Evolutionary conservation across 2,797 vertebrate species (phyloP), one percentile per base, ranked within the genome.

Genomic region (Megalops cyprinoides): DNA sequence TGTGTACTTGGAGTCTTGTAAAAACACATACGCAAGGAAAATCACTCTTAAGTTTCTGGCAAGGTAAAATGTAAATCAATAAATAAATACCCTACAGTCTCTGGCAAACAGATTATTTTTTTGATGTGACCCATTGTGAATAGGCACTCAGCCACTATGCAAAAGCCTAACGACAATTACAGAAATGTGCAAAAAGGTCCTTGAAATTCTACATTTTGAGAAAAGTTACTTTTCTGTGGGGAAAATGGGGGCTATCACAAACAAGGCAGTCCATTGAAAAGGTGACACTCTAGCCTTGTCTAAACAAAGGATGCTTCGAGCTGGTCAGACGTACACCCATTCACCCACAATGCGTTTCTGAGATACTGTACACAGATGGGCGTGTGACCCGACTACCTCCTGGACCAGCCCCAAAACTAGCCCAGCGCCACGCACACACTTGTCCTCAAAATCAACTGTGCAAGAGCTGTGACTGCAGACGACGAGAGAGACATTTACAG

Each of bases 341-440:
- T 53, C 73, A 71, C 67, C 73, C 73, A 15, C 46, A 28, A n/a
- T 75, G 23, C 42, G 18, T 48, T n/a, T 28, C 8, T 73, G 78
- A n/a, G 37, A 79, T 67, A n/a, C n/a, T 44, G 67, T n/a, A 39
- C 67, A 73, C 65, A 73, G 51, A 31, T 25, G 78, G 62, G 78
- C n/a, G 31, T 74, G 49, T 42, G 73, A 71, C 67, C 67, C 7
- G 39, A 44, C 67, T 44, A 51, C 73, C 46, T 74, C 44, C 73
- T 74, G 46, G 73, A 49, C 44, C 44, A 8, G 15, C 42, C n/a
- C 71, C 71, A 74, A 48, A 46, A 48, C 42, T 20, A 48, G 71
- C 42, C 71, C 20, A 10, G 73, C 10, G 73, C 73, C 46, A 51
- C 44, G 73, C 73, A 56, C 51, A 51, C 65, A 49, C 46, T 49